These are phyloP conservation scores for Gambusia holbrooki DNA, from an alignment of 2,113 vertebrate genomes.

Conservation along the genomic window DNA sequence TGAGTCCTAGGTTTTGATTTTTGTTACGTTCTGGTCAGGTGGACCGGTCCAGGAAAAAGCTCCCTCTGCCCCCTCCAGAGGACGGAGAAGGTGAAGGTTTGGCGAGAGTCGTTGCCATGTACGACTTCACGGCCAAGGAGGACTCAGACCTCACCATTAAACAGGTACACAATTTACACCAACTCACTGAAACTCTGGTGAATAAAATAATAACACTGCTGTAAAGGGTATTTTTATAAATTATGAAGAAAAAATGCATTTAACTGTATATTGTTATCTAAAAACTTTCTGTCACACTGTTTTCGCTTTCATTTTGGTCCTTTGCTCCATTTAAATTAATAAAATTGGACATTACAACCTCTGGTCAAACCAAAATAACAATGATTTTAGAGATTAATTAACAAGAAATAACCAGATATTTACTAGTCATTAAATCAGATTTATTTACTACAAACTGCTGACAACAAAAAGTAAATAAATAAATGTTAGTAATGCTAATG, in stretches of 20 bases:
- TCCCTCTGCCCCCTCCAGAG: slow-evolving; percentile 74
- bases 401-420: background rate
- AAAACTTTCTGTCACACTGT: background rate
- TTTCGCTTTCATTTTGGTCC: background rate
- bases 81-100: slow-evolving; percentile 48
- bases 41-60: slow-evolving; percentile 75
- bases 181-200: too few relatives aligned
- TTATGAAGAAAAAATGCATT: too few relatives aligned
- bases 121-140: slow-evolving; percentile 85
- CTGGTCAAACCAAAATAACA: background rate
- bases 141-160: slow-evolving; percentile 65
- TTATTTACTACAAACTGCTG: background rate
- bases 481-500: background rate
- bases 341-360: background rate
- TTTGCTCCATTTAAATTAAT: background rate
- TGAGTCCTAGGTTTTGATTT: background rate
- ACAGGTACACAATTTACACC: slow-evolving; percentile 38
- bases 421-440: background rate
- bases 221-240: too few relatives aligned
- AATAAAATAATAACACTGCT: too few relatives aligned
- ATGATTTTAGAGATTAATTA: too few relatives aligned
- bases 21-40: slow-evolving; percentile 23
- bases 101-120: slow-evolving; percentile 83
- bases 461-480: background rate
- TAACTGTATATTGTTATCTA: too few relatives aligned